These are phyloP conservation scores for Microplitis manilae DNA, from an alignment of 2,888 invertebrate species.

Conservation along the genomic window DNA sequence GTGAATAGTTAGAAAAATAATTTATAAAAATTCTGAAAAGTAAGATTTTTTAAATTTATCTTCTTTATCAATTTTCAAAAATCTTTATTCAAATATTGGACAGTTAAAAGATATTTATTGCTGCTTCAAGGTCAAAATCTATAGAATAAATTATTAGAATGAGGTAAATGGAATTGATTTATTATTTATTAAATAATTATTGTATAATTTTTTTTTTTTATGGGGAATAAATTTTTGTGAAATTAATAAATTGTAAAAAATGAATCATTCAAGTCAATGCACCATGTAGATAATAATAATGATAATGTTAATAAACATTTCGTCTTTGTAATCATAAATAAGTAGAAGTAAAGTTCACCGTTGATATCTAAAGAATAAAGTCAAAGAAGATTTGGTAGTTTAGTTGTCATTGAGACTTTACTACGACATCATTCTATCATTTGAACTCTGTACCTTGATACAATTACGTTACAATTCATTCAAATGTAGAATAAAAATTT, in stretches of 20 bases:
- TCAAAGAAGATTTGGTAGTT: neutral
- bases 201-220: neutral
- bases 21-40: neutral
- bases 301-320: neutral
- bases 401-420: slow-evolving; percentile 39
- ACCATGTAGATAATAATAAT: neutral
- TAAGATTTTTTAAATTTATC: neutral
- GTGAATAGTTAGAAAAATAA: neutral
- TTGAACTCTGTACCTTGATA: neutral
- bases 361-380: neutral
- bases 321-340: neutral
- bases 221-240: too few species aligned
- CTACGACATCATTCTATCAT: slow-evolving; percentile 20
- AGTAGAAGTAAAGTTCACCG: neutral
- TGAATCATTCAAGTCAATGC: neutral
- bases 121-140: neutral
- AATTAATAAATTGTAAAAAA: neutral
- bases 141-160: neutral
- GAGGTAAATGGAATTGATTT: neutral
- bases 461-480: neutral
- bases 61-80: neutral
- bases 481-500: neutral
- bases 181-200: neutral
- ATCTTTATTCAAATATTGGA: neutral
- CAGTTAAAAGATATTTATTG: neutral